These are phyloP conservation scores for Eospalax fontanierii DNA, from an alignment of 2,797 vertebrate species.

Conservation along the genomic window DNA sequence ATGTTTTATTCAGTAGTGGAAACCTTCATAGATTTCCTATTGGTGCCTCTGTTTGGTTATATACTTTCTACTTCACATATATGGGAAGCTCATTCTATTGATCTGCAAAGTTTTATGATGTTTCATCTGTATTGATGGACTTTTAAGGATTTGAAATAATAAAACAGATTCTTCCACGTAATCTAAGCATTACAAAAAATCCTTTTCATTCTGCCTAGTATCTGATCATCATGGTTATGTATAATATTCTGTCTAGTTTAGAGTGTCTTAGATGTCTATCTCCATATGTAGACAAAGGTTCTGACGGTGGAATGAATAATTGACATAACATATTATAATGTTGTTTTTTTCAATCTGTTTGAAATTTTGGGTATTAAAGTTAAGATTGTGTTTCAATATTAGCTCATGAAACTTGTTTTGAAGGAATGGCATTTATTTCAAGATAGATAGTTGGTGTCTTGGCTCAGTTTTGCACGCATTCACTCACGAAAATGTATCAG, in stretches of 20 bases:
- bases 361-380: not conserved
- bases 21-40: not conserved
- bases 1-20: conserved; percentile 6
- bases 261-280: not conserved
- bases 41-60: not conserved
- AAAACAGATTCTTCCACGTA: not conserved
- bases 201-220: not conserved
- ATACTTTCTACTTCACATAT: conserved; percentile 21
- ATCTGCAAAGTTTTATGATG: conserved; percentile 28
- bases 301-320: conserved; percentile 9
- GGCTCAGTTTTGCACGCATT: conserved; percentile 31
- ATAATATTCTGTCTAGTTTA: conserved; percentile 13
- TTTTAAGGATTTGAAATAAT: conserved; percentile 40
- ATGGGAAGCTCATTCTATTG: conserved; percentile 7
- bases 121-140: conserved; percentile 24
- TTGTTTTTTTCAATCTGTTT: conserved; percentile 12
- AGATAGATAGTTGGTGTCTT: conserved; percentile 20
- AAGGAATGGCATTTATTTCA: conserved; percentile 26
- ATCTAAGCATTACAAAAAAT: conserved; percentile 32
- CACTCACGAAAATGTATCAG: conserved; percentile 2
- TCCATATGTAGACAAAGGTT: not conserved
- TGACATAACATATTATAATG: not conserved
- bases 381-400: conserved; percentile 43
- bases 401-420: not conserved
- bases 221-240: not conserved